These are phyloP conservation scores for Teinopalpus imperialis DNA, from an alignment of 2,888 invertebrate species.

Conservation along the genomic window DNA sequence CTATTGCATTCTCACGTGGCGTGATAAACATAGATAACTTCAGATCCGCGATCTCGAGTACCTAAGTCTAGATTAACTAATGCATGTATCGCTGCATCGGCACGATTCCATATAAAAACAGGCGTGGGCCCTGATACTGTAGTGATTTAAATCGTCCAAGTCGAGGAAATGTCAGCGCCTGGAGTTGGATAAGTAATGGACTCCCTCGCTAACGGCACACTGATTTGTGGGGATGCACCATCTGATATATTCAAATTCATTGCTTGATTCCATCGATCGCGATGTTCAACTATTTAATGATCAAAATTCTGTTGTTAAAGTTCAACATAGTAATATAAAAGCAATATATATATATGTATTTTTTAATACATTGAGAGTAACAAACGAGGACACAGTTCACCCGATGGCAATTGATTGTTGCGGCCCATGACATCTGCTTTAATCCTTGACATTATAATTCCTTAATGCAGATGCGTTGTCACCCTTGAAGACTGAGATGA, in stretches of 20 bases:
- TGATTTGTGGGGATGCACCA: slow-evolving; percentile 26
- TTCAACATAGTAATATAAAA: no score
- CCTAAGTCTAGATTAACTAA: slow-evolving; percentile 23
- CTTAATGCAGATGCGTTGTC: no score
- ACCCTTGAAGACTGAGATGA: no score
- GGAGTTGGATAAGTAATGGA: slow-evolving; percentile 17
- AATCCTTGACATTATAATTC: no score
- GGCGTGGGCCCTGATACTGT: slow-evolving; percentile 20
- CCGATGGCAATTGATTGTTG: no score
- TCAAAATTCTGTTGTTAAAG: not conserved
- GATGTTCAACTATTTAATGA: slow-evolving; percentile 11
- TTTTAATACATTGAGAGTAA: no score
- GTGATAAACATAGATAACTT: not conserved
- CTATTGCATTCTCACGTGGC: no score
- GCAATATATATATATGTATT: no score
- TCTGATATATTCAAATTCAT: slow-evolving; percentile 27
- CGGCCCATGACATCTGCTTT: no score
- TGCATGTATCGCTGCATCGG: slow-evolving; percentile 29
- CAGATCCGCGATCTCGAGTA: not conserved
- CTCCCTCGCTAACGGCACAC: slow-evolving; percentile 5
- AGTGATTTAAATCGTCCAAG: slow-evolving; percentile 21
- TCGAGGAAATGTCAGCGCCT: slow-evolving; percentile 22
- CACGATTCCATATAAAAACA: slow-evolving; percentile 30
- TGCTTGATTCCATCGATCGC: slow-evolving; percentile 9
- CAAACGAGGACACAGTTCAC: no score